Conservation (phyloP, 2,888 invertebrate genomes). For the Acrobasis suavella region DNA sequence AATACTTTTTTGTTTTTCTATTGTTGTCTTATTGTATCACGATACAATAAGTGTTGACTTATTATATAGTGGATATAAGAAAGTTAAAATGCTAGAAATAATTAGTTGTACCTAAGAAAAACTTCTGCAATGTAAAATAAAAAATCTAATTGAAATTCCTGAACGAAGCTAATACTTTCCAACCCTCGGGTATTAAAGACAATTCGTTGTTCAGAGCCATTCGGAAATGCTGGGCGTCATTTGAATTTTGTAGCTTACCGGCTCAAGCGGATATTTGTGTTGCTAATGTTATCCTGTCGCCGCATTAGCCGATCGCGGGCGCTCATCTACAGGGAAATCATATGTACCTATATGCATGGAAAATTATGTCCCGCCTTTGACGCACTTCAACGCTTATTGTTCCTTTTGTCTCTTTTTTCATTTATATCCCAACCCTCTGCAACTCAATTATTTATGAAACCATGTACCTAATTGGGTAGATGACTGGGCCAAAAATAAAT, state of each 20-base stretch:
- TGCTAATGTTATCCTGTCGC: slow-evolving; percentile 33
- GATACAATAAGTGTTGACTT: too few relatives aligned
- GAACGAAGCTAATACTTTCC: slow-evolving; percentile 20
- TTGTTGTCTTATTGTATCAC: too few relatives aligned
- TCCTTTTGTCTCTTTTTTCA: background rate
- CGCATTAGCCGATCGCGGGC: slow-evolving; percentile 15
- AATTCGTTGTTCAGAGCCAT: slow-evolving; percentile 33
- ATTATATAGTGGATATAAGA: too few relatives aligned
- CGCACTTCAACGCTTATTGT: background rate
- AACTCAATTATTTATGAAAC: too few relatives aligned
- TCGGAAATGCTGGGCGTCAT: slow-evolving; percentile 38
- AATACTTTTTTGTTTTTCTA: too few relatives aligned
- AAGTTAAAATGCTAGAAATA: too few relatives aligned
- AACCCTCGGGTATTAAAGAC: slow-evolving; percentile 30
- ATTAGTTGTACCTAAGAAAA: too few relatives aligned
- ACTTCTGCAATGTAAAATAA: slow-evolving; percentile 8
- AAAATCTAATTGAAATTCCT: slow-evolving; percentile 30
- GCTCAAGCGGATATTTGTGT: slow-evolving; percentile 35
- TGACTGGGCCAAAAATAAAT: too few relatives aligned
- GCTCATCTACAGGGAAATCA: slow-evolving; percentile 20
- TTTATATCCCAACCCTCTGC: too few relatives aligned
- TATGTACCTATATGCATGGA: slow-evolving; percentile 12
- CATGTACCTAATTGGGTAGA: too few relatives aligned
- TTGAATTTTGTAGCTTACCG: slow-evolving; percentile 39
- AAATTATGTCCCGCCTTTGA: slow-evolving; percentile 8